Conservation (phyloP, 2,113 vertebrate genomes). For the Hystrix brachyura region DNA sequence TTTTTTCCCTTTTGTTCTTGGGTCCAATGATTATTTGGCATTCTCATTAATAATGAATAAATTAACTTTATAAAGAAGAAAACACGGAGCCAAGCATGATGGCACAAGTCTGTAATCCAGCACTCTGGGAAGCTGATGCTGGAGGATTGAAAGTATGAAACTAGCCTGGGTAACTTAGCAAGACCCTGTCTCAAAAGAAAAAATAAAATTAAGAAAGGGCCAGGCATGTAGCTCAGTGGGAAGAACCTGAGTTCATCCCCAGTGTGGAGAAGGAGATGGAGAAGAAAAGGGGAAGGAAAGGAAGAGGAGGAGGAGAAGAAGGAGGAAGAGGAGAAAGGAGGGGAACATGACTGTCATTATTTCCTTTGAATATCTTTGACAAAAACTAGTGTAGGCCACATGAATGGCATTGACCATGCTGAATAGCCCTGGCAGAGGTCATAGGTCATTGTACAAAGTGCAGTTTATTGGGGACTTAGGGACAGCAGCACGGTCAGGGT, state of each 20-base stretch:
- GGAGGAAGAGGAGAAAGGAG: no score
- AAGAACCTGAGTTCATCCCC: background rate
- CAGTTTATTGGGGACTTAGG: background rate
- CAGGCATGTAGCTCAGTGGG: background rate
- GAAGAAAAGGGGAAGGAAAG: no score
- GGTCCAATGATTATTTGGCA: background rate
- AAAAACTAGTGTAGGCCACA: background rate
- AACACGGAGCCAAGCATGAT: background rate
- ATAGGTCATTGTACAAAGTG: background rate
- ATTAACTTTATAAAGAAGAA: constrained; percentile 7
- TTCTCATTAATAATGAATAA: constrained; percentile 13
- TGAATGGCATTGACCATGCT: background rate
- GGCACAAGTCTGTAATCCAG: background rate
- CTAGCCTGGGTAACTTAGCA: background rate
- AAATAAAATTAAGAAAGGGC: background rate
- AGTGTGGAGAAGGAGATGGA: background rate
- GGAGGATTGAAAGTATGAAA: background rate
- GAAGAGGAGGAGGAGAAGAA: no score
- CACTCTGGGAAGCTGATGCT: background rate
- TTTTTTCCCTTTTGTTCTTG: background rate
- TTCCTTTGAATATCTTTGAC: constrained; percentile 29
- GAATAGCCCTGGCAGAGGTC: background rate
- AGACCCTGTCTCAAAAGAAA: background rate
- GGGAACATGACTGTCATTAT: background rate
- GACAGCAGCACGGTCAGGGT: background rate